phyloP scores from a whole-genome alignment of 2,113 vertebrate genomes.

The Pachyramphus minor region DNA sequence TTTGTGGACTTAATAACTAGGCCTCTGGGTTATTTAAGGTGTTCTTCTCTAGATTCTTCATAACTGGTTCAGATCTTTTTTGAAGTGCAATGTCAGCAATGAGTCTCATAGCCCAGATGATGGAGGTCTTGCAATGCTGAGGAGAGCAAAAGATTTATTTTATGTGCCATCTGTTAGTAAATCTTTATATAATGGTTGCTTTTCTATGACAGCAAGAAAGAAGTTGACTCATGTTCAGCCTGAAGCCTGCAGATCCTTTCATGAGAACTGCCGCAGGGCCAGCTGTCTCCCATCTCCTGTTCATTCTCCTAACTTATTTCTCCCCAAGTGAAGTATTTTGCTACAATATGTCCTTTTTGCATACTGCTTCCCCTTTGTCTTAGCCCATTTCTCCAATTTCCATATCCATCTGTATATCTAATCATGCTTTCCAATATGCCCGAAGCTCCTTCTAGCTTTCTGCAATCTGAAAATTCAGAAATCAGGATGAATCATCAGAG shows the following conservation, averaged over 20 bases:
- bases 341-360: constrained; percentile 4
- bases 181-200: neutral
- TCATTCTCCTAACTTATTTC: neutral
- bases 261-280: neutral
- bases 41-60: neutral
- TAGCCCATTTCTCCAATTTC: neutral
- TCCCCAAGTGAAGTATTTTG: constrained; percentile 14
- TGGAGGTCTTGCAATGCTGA: neutral
- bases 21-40: neutral
- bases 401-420: neutral
- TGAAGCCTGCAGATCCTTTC: neutral
- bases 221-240: constrained; percentile 15
- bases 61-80: neutral
- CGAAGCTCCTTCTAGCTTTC: neutral
- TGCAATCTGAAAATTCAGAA: neutral
- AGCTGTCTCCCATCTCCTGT: neutral
- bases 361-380: neutral
- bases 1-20: neutral
- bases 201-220: neutral
- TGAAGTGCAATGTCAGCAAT: neutral
- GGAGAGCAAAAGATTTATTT: neutral
- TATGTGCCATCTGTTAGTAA: neutral
- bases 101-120: neutral
- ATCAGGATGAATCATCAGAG: neutral
- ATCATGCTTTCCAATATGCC: neutral